Conservation (phyloP, 2,888 invertebrate genomes). For the Dyspetes luteomarginatus region DNA sequence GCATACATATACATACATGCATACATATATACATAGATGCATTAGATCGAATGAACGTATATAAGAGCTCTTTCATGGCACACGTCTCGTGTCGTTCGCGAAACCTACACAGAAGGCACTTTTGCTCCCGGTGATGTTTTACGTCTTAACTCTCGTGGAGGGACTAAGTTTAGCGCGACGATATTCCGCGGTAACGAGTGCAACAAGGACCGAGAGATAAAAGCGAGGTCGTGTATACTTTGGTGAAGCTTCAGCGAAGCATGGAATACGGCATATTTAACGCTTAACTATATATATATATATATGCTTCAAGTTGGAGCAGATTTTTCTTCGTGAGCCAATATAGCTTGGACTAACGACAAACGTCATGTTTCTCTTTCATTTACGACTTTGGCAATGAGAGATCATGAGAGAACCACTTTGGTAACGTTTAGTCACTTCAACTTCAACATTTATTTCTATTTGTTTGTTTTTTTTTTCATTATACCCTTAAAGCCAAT, state of each 20-base stretch:
- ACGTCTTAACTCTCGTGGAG: constrained; percentile 41
- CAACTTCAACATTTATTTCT: constrained; percentile 17
- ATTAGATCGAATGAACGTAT: not conserved
- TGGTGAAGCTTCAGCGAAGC: constrained; percentile 55
- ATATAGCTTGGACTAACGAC: constrained; percentile 44
- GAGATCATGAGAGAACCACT: constrained; percentile 42
- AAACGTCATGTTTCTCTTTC: constrained; percentile 56
- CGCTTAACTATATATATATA: constrained; percentile 12
- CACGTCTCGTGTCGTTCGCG: constrained; percentile 35
- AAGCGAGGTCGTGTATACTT: constrained; percentile 48
- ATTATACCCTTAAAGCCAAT: too few species aligned
- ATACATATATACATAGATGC: too few species aligned
- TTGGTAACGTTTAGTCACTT: constrained; percentile 51
- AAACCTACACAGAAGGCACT: constrained; percentile 42
- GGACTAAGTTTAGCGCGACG: constrained; percentile 62
- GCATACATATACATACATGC: not conserved
- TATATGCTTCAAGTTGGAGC: constrained; percentile 42
- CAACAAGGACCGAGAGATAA: constrained; percentile 43
- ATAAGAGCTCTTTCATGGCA: constrained; percentile 21
- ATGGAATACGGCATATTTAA: constrained; percentile 32
- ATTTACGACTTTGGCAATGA: constrained; percentile 49
- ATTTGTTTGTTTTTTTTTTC: not conserved
- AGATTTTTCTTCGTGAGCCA: constrained; percentile 49
- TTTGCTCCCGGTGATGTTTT: constrained; percentile 52
- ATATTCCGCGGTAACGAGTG: constrained; percentile 24